phyloP scores from a whole-genome alignment of 2,113 vertebrate species.

The Numida meleagris region DNA sequence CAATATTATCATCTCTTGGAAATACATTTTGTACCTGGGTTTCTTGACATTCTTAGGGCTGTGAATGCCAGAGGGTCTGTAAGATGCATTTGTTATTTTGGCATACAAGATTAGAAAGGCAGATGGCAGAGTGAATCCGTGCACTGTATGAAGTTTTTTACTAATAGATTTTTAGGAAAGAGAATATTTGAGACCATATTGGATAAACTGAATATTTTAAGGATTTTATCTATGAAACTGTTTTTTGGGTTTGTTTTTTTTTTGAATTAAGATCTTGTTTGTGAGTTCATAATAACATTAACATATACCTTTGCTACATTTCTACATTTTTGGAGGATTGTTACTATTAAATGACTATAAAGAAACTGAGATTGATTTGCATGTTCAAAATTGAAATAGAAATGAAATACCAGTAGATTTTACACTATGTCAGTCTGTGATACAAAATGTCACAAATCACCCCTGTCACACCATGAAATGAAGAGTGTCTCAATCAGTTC shows the following conservation, averaged over 20 bases:
- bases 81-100: background rate
- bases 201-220: background rate
- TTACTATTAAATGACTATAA: background rate
- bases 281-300: background rate
- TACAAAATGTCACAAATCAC: background rate
- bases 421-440: background rate
- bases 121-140: background rate
- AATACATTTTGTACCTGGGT: background rate
- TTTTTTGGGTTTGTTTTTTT: no score
- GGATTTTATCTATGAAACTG: background rate
- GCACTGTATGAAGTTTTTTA: background rate
- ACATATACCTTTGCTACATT: background rate
- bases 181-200: background rate
- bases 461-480: no score
- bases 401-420: background rate
- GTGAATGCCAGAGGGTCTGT: background rate
- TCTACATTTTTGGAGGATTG: background rate
- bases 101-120: rapidly evolving
- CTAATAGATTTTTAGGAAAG: background rate
- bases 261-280: background rate
- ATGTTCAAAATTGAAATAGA: background rate
- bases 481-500: no score
- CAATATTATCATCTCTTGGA: background rate
- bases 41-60: background rate
- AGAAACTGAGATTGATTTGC: background rate